Evolutionary conservation across 1,140 invertebrate species (phyloP), one percentile per base, ranked within the genome.

Genomic region (Drosophila paulistorum): DNA sequence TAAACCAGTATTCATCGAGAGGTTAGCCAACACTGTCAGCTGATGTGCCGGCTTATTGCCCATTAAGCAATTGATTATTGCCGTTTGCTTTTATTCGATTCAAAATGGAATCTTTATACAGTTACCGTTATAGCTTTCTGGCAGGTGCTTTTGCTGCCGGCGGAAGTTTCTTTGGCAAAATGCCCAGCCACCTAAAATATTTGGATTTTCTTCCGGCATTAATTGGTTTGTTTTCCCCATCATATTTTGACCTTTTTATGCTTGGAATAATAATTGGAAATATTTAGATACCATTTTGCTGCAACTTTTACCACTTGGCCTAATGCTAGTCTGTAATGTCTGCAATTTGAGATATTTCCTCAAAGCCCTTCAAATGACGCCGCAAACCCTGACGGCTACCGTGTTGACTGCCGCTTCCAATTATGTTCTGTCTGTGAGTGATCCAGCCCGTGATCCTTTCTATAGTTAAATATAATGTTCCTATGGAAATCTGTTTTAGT

Each of bases 311-410:
- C 91, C 90, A 20, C 83, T 94, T 33, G 67, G 72, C 2, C 60
- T 93, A 4, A 95, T 95, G 94, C 41, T 95, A n/a, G 65, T 90
- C 1, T 92, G 90, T 59, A 95, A 95, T 81, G 93, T 93, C 0
- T 79, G 91, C n/a, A 94, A 94, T 54, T 93, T 93, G 74, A 93
- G 93, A 2, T 93, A 93, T 71, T 95, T 94, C 82, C 92, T 94
- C 2, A 94, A 94, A 84, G 93, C 93, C 2, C 76, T 95, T 1
- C 93, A 94, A 65, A 78, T 82, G 26, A 92, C 92, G n/a, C 91
- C 91, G 59, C 94, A 94, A 65, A 94, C 94, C 5, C 89, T 95
- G 37, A 93, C 93, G 3, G 92, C 93, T 30, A 94, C 94, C 11
- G 92, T 95, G 7, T 90, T 93, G 45, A 94, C 93, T 57, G 90